Evolutionary conservation across 2,113 vertebrate genomes (phyloP).

Genomic region (Nipponia nippon): DNA sequence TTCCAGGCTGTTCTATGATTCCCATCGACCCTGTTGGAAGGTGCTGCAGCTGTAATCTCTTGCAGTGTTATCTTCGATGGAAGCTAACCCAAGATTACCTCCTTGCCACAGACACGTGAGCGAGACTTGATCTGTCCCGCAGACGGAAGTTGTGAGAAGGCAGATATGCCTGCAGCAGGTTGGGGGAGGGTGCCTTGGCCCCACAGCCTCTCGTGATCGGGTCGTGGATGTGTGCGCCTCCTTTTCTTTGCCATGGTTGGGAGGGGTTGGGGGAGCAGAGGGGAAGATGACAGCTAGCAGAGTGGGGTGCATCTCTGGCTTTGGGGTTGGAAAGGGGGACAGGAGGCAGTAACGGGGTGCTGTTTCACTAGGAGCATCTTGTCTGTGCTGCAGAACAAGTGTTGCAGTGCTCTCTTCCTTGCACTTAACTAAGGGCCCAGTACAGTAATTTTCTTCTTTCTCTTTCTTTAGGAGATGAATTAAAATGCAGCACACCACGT

Average conservation of each 20-base stretch:
- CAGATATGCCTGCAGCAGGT: background rate
- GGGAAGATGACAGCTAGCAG: background rate
- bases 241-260: background rate
- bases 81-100: background rate
- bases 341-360: background rate
- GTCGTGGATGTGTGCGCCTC: rapidly evolving
- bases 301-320: rapidly evolving
- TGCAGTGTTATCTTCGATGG: background rate
- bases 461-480: conserved; percentile 76
- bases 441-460: background rate
- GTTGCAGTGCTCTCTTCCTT: background rate
- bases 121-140: background rate
- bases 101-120: background rate
- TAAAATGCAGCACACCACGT: conserved; percentile 96
- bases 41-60: background rate
- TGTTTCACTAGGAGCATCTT: background rate
- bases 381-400: background rate
- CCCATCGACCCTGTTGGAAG: background rate
- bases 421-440: background rate
- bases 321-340: background rate
- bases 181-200: background rate
- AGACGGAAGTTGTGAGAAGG: background rate
- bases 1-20: background rate
- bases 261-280: background rate
- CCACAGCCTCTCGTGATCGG: rapidly evolving